Evolutionary conservation across 1,140 invertebrate genomes (phyloP).

Genomic region (Calliopsis andreniformis): DNA sequence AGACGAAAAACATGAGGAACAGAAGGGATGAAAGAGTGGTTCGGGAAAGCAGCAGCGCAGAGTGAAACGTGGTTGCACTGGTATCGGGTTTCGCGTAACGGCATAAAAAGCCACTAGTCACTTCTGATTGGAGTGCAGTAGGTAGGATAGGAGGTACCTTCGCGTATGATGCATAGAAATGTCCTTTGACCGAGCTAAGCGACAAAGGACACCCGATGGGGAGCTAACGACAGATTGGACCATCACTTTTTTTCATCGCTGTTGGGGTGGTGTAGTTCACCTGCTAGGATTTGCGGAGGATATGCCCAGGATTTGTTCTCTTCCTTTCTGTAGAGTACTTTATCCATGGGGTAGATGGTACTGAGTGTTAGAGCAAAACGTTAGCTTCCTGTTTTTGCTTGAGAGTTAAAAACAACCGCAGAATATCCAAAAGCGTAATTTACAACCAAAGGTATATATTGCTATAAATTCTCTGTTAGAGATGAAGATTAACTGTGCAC

Average conservation of each 20-base stretch:
- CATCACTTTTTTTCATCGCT: constrained; percentile 38
- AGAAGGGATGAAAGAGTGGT: background rate
- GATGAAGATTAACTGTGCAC: too few species aligned
- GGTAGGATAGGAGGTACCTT: background rate
- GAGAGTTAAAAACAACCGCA: too few species aligned
- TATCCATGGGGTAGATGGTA: too few species aligned
- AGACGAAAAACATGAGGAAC: constrained; percentile 43
- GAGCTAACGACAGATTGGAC: constrained; percentile 30
- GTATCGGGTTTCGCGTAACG: constrained; percentile 70
- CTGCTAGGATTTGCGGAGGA: background rate
- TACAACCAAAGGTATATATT: too few species aligned
- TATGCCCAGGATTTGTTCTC: too few species aligned
- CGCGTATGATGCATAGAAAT: constrained; percentile 46
- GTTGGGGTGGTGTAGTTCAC: constrained; percentile 23
- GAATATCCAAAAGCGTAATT: too few species aligned
- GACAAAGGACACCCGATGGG: constrained; percentile 46
- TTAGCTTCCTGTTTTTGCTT: too few species aligned
- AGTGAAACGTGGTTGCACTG: constrained; percentile 59
- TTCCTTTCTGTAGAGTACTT: too few species aligned
- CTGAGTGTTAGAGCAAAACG: too few species aligned
- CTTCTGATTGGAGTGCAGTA: constrained; percentile 56
- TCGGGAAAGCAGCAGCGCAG: constrained; percentile 3
- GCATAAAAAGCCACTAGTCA: constrained; percentile 73
- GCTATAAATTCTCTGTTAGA: too few species aligned
- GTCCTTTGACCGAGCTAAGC: constrained; percentile 18